Conservation (phyloP, 2,888 invertebrate genomes). For the Limenitis camilla region DNA sequence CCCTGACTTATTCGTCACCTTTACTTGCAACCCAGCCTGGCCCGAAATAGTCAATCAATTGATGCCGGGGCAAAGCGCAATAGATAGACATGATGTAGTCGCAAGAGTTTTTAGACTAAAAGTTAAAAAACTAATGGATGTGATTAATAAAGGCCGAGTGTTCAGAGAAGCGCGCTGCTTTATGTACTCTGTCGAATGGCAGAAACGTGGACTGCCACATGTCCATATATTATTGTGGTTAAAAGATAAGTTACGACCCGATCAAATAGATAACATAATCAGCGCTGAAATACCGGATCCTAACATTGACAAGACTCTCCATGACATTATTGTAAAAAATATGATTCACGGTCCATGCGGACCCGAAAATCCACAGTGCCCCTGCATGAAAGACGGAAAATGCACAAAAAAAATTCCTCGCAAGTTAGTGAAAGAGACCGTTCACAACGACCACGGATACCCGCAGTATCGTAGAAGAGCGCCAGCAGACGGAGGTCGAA, state of each 20-base stretch:
- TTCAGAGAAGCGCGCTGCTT: conserved; percentile 25
- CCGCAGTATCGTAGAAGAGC: too few relatives aligned
- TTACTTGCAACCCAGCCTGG: conserved; percentile 19
- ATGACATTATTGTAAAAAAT: conserved; percentile 19
- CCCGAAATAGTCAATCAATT: conserved; percentile 14
- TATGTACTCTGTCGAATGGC: conserved; percentile 14
- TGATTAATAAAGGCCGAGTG: conserved; percentile 22
- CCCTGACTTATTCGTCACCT: conserved; percentile 30
- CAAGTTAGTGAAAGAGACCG: too few relatives aligned
- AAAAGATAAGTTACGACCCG: too few relatives aligned
- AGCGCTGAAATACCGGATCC: conserved; percentile 16
- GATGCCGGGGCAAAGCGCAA: conserved; percentile 20
- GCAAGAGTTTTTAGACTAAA: conserved; percentile 29
- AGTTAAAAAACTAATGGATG: conserved; percentile 30
- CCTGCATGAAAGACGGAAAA: too few relatives aligned
- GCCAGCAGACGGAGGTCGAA: too few relatives aligned
- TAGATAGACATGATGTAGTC: conserved; percentile 33
- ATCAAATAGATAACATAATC: conserved; percentile 18
- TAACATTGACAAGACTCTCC: too few relatives aligned
- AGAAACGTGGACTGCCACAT: conserved; percentile 17
- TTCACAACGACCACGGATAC: too few relatives aligned
- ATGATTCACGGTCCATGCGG: conserved; percentile 29
- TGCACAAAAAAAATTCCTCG: too few relatives aligned
- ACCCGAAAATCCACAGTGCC: too few relatives aligned
- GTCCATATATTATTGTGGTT: conserved; percentile 13